A percentile compares a stretch with the other conserved stretches of the same genome.
Evolutionary conservation across 1,140 invertebrate genomes (phyloP).

Genomic region (Panagrolaimus sp.): DNA sequence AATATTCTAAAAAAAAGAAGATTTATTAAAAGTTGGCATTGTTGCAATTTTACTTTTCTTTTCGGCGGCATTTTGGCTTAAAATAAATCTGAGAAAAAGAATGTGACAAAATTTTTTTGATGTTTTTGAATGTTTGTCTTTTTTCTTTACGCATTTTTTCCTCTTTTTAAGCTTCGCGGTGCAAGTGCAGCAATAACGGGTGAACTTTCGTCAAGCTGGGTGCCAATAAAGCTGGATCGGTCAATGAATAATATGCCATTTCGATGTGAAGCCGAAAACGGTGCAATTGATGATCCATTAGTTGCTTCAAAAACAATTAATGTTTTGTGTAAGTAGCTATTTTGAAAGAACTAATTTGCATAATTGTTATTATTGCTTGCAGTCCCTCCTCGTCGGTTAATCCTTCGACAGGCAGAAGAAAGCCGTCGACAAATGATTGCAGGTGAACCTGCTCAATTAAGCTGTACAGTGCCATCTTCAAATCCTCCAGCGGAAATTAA

Average conservation of each 20-base stretch:
- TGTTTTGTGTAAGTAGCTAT: constrained; percentile 78
- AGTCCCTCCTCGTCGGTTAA: constrained; percentile 82
- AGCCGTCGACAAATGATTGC: constrained; percentile 47
- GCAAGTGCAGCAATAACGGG: constrained; percentile 43
- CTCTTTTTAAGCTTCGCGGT: constrained; percentile 46
- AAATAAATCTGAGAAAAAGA: background rate
- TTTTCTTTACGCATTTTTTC: background rate
- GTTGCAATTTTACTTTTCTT: too few relatives aligned
- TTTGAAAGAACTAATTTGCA: too few relatives aligned
- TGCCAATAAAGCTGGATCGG: constrained; percentile 47
- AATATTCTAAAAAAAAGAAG: too few relatives aligned
- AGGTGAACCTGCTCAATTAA: constrained; percentile 64
- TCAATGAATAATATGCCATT: constrained; percentile 63
- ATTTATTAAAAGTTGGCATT: too few relatives aligned
- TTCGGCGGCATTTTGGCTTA: too few relatives aligned
- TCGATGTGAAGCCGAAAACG: constrained; percentile 83
- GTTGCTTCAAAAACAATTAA: constrained; percentile 74
- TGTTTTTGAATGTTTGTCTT: too few relatives aligned
- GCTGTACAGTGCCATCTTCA: constrained; percentile 82
- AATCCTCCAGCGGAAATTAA: constrained; percentile 83
- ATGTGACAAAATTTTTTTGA: background rate
- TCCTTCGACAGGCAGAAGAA: constrained; percentile 73
- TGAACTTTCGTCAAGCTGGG: constrained; percentile 38
- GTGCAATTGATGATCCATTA: constrained; percentile 78
- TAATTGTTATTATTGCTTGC: constrained; percentile 23